phyloP scores from a whole-genome alignment of 2,888 invertebrate species.

The Xylota sylvarum region DNA sequence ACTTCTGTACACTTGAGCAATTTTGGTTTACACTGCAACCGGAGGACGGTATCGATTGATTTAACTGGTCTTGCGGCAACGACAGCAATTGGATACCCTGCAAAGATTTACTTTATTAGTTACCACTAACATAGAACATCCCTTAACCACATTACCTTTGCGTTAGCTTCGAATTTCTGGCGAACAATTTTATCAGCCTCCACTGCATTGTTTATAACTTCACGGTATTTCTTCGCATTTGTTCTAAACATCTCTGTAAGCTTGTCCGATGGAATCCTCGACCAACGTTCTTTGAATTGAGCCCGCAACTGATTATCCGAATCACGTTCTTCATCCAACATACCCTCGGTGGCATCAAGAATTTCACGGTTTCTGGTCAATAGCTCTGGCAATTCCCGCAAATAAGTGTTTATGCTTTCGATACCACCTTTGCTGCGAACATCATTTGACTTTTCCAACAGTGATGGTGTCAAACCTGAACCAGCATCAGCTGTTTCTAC shows the following conservation, averaged over 20 bases:
- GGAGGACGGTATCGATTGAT: conserved; percentile 89
- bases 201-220: conserved; percentile 96
- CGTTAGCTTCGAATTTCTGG: conserved; percentile 93
- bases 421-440: conserved; percentile 93
- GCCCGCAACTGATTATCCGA: conserved; percentile 94
- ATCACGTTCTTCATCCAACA: conserved; percentile 95
- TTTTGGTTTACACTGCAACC: conserved; percentile 86
- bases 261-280: conserved; percentile 93
- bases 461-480: conserved; percentile 93
- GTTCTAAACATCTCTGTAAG: conserved; percentile 95
- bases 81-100: conserved; percentile 93
- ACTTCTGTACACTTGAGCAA: conserved; percentile 87
- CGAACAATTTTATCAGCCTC: conserved; percentile 93
- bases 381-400: conserved; percentile 95
- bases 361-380: conserved; percentile 97
- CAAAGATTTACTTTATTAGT: conserved; percentile 1
- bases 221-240: conserved; percentile 96
- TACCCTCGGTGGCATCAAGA: conserved; percentile 94
- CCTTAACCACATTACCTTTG: conserved; percentile 78
- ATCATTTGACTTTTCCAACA: conserved; percentile 93
- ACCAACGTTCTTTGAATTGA: conserved; percentile 98
- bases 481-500: conserved; percentile 92
- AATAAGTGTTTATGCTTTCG: conserved; percentile 88
- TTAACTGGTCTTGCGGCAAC: conserved; percentile 89
- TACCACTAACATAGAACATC: background rate